Base-by-base conservation (phyloP, 1,140 invertebrate species). In the Battus philenor region DNA sequence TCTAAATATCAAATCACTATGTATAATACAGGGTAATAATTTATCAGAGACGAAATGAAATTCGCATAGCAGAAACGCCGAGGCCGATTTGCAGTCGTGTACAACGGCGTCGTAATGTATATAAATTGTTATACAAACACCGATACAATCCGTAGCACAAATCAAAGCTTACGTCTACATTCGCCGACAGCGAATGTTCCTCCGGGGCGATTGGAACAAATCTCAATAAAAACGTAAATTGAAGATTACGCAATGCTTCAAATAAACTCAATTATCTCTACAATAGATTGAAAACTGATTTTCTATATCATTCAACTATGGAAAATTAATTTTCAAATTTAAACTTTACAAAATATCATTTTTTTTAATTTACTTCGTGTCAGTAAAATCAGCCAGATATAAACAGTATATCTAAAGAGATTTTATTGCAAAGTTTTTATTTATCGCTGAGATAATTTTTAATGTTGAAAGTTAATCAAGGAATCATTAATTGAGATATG, bases 91-190 rank as follows among this genome's bases (percentile, higher is more conserved):
- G 38, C 26, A 18, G 17, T 5, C 38, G 12, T 29, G 24, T 41
- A 29, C 27, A 16, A 29, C 38, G 38, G 29, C 29, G 38, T 29
- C 38, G 38, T 41, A 41, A 41, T 13, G 38, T 10, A 13, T 10
- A 41, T 41, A 41, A 41, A 41, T 41, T 41, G 38, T 41, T 41
- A 26, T 41, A 41, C 12, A 41, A 41, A 41, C 29, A 26, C 17
- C 38, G 24, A 41, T 29, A 8, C 24, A 15, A 41, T 41, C 38
- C 38, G 24, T 41, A 29, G 38, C 38, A 13, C 38, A 41, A 29
- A 41, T 41, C 38, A 41, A 41, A 41, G 38, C 38, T 41, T 41
- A 41, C 29, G 24, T 41, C 38, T 41, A 41, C 26, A 41, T 41
- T 41, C 38, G 38, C 38, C 26, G 29, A 26, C 38, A 17, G 18